These are phyloP conservation scores for Palloptera scutellata DNA, from an alignment of 2,888 invertebrate species.

Conservation along the genomic window DNA sequence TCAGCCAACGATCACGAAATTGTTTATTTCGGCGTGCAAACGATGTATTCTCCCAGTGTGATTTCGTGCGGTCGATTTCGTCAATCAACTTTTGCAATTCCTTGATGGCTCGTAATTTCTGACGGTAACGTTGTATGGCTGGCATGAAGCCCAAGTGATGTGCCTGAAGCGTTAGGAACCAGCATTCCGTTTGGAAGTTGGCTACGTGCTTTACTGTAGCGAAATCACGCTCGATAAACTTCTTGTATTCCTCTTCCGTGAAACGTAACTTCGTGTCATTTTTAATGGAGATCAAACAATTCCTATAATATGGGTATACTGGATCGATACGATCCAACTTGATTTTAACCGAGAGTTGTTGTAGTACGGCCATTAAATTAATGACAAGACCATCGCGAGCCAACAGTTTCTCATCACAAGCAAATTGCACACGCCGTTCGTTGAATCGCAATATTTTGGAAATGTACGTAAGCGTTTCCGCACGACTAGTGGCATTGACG, in stretches of 20 bases:
- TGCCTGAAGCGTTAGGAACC: slow-evolving; percentile 94
- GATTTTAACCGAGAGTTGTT: slow-evolving; percentile 88
- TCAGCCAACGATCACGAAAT: slow-evolving; percentile 85
- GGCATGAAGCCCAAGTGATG: slow-evolving; percentile 93
- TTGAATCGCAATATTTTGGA: slow-evolving; percentile 81
- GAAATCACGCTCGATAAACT: slow-evolving; percentile 52
- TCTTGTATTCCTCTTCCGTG: slow-evolving; percentile 78
- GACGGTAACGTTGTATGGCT: slow-evolving; percentile 83
- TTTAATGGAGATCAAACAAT: slow-evolving; percentile 75
- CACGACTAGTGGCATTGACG: slow-evolving; percentile 81
- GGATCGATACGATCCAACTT: slow-evolving; percentile 90
- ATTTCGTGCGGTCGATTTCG: slow-evolving; percentile 81
- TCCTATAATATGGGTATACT: slow-evolving; percentile 86
- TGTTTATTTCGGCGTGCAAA: slow-evolving; percentile 82
- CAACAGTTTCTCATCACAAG: slow-evolving; percentile 84
- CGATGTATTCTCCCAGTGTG: slow-evolving; percentile 81
- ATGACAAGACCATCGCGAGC: slow-evolving; percentile 96
- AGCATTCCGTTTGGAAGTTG: slow-evolving; percentile 96
- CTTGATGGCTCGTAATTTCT: slow-evolving; percentile 72
- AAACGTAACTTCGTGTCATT: slow-evolving; percentile 86
- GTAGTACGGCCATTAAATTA: slow-evolving; percentile 90
- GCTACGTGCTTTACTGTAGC: slow-evolving; percentile 68
- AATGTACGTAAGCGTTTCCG: slow-evolving; percentile 81
- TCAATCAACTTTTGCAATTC: slow-evolving; percentile 89
- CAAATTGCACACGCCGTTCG: slow-evolving; percentile 87